A percentile compares a stretch with the other conserved stretches of the same genome.
phyloP scores from a whole-genome alignment of 2,113 vertebrate genomes.

The Sceloporus tristichus region DNA sequence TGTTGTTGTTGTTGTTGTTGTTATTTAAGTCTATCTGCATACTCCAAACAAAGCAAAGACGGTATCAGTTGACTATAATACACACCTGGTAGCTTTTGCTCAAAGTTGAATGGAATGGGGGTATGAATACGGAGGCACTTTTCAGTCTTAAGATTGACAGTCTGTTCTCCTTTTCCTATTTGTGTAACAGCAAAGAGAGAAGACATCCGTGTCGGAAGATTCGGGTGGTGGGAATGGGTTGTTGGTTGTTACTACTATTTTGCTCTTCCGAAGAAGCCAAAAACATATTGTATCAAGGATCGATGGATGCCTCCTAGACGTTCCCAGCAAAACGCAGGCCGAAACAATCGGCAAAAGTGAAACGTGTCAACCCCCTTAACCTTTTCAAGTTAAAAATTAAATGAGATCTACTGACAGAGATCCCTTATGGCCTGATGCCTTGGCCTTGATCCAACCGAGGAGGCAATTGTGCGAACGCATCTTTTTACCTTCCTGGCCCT shows the following conservation, averaged over 20 bases:
- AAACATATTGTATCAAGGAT: not conserved
- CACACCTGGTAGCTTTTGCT: not conserved
- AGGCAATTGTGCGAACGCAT: not conserved
- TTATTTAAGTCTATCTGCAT: not conserved
- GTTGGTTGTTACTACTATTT: not conserved
- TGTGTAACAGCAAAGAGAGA: not conserved
- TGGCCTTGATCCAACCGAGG: no score
- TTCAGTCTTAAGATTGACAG: not conserved
- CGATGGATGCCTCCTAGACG: not conserved
- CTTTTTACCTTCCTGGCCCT: not conserved
- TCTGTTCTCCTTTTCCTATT: not conserved
- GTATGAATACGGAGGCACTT: no score
- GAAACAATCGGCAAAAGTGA: not conserved
- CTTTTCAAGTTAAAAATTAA: not conserved
- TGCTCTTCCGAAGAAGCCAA: not conserved
- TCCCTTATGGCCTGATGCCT: not conserved
- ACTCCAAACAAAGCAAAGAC: not conserved
- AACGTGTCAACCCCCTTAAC: not conserved
- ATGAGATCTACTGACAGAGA: not conserved
- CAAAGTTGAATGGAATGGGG: no score
- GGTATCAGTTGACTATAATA: accelerated
- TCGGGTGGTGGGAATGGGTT: not conserved
- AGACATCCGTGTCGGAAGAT: not conserved
- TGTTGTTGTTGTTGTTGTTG: no score
- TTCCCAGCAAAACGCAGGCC: not conserved